Percentiles rank a stretch among this genome's conserved stretches.
These are phyloP conservation scores for Alectura lathami DNA, from an alignment of 2,113 vertebrate genomes.

Conservation along the genomic window DNA sequence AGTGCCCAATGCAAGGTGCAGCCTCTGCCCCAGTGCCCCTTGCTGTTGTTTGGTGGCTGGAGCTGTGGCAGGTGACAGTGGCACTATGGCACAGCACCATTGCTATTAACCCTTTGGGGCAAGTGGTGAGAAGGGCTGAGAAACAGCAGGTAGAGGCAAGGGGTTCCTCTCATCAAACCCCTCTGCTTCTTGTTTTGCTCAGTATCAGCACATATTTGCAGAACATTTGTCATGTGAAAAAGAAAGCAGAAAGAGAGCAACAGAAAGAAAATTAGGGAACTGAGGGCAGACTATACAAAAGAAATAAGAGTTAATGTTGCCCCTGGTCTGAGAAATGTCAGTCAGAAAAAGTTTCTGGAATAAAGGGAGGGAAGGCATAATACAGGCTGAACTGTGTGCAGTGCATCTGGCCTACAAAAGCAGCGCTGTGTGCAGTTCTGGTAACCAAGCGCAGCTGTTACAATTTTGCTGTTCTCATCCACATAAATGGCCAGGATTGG, in stretches of 20 bases:
- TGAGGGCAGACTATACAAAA: not conserved
- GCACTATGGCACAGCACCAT: fast-evolving
- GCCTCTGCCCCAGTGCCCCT: not conserved
- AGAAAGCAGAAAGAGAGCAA: not conserved
- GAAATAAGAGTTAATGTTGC: not conserved
- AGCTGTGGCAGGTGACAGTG: not conserved
- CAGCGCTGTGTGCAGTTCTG: not conserved
- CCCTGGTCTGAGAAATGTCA: not conserved
- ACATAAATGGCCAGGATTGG: not conserved
- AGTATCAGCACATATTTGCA: not conserved
- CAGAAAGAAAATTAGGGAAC: not conserved
- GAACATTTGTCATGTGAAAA: not conserved
- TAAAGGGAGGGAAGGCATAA: fast-evolving
- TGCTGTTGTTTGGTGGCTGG: not conserved
- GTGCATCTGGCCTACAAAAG: not conserved
- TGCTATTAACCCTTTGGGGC: not conserved
- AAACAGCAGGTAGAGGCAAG: not conserved
- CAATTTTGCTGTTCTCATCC: not conserved
- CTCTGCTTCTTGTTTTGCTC: not conserved
- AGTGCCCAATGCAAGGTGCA: not conserved
- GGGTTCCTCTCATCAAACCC: not conserved
- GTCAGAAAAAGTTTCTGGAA: not conserved
- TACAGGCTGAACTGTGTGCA: fast-evolving
- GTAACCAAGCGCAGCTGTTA: not conserved
- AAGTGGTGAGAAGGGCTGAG: not conserved